Evolutionary conservation across 1,140 invertebrate species (phyloP), one percentile per base, ranked within the genome.

Genomic region (Drosophila bipectinata): DNA sequence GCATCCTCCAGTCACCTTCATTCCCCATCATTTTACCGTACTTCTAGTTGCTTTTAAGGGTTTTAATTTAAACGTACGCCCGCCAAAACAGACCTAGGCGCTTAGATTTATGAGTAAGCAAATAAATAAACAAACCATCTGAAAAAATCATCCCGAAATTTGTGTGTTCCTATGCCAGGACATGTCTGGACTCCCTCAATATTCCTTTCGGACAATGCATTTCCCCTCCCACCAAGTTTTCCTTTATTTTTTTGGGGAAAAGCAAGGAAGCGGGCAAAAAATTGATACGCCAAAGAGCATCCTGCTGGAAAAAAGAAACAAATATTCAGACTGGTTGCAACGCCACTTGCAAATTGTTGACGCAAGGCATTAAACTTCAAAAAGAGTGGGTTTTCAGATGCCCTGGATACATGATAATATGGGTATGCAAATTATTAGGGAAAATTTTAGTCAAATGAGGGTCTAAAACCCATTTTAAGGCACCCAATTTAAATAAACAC

Each of bases 61-160:
- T 64, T 81, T 74, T 85, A 78, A 85, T 85, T 85, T 87, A 82
- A 82, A 74, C 60, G 60, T 72, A 77, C 76, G 68, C 12, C 49
- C 48, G 63, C 75, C 78, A 21, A 37, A 68, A 53, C 72, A 67
- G 74, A 71, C 78, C 74, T 82, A 81, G 77, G 73, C 77, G 76
- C 71, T 75, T 75, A 75, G 72, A 87, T 79, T 82, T 87, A 82
- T 72, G 60, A 55, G 67, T 83, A 87, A 83, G 79, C 75, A 87
- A 87, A 88, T 83, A 79, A 83, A 87, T 82, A 67, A 87, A 82
- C 76, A 83, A 79, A 78, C 58, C 53, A 79, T 55, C 18, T 61
- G 60, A 52, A 81, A 68, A 74, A 75, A 74, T 41, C 41, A 75
- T 49, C 34, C 26, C 9, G 41, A 44, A 78, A 88, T 74, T 77